Evolutionary conservation across 2,888 invertebrate species (phyloP), one percentile per base, ranked within the genome.

Genomic region (Polydrusus pterygomalis): DNA sequence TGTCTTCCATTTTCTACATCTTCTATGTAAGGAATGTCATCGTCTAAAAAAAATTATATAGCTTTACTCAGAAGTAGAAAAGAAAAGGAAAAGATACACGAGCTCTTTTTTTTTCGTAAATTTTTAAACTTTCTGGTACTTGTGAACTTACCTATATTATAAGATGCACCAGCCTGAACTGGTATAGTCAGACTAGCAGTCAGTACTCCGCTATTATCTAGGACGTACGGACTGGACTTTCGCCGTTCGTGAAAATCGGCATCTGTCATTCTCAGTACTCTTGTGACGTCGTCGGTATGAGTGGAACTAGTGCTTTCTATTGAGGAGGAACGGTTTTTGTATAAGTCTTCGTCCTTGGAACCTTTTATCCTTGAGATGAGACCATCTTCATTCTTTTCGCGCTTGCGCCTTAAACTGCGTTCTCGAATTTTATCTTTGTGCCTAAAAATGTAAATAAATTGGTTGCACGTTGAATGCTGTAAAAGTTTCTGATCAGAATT

Each of bases 101-200:
- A 40, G 10, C 5, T 40, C n/a, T n/a, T n/a, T 25, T 1, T 3
- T 3, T 25, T 25, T 25, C 25, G 25, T 1, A 25, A 25, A 25
- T 25, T 25, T 25, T 25, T 25, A 6, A 34, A 10, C 8, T 8
- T 34, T 2, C 34, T 34, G 10, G 34, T 6, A 34, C 8, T 7
- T 34, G 2, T 15, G 25, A 79, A 78, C 77, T 82, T 80, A 77
- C 80, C 82, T 70, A 80, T 80, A 63, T 77, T 77, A 64, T 77
- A 77, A 49, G 77, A 74, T 18, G 72, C 51, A 13, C 77, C 74
- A 9, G 83, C 81, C 79, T 87, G 87, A 13, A 87, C 86, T 78
- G 95, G 94, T 88, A 96, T 94, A 83, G 94, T 94, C 45, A 96
- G 90, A 79, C 94, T 95, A 0, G 95, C 96, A 0, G 94, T 95